phyloP scores from a whole-genome alignment of 2,113 vertebrate genomes.

The Strix aluco region DNA sequence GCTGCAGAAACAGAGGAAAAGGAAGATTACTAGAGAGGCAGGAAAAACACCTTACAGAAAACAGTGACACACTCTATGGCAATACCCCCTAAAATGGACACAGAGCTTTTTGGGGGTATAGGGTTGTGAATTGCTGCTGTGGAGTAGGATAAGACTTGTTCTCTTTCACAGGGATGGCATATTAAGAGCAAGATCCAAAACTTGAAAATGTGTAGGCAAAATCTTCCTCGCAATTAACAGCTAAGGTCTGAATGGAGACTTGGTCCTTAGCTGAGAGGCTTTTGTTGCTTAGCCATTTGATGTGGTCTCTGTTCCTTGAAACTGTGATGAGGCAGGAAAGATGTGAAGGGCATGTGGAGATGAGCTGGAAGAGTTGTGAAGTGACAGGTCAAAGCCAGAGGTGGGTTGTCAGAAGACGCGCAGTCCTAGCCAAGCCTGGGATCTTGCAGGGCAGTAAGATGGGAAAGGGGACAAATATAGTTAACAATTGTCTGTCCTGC shows the following conservation, averaged over 20 bases:
- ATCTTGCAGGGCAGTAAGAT: neutral
- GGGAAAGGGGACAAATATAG: neutral
- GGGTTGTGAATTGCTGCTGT: neutral
- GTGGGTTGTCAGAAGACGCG: neutral
- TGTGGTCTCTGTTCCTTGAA: neutral
- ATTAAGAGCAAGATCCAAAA: neutral
- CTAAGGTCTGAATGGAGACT: neutral
- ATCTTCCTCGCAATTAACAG: neutral
- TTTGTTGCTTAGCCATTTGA: neutral
- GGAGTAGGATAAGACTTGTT: neutral
- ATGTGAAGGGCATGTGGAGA: neutral
- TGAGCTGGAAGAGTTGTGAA: neutral
- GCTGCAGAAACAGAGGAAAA: neutral
- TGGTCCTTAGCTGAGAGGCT: neutral
- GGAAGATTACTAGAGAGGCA: neutral
- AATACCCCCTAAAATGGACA: neutral
- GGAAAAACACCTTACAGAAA: neutral
- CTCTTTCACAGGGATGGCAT: neutral
- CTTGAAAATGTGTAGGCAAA: neutral
- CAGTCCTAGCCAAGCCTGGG: neutral
- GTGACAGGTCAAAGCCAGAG: neutral
- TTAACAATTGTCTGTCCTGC: neutral
- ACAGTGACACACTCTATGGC: neutral
- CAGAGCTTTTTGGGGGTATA: neutral
- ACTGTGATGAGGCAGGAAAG: neutral